phyloP scores from a whole-genome alignment of 1,140 invertebrate genomes.

The Brachionus manjavacas region DNA sequence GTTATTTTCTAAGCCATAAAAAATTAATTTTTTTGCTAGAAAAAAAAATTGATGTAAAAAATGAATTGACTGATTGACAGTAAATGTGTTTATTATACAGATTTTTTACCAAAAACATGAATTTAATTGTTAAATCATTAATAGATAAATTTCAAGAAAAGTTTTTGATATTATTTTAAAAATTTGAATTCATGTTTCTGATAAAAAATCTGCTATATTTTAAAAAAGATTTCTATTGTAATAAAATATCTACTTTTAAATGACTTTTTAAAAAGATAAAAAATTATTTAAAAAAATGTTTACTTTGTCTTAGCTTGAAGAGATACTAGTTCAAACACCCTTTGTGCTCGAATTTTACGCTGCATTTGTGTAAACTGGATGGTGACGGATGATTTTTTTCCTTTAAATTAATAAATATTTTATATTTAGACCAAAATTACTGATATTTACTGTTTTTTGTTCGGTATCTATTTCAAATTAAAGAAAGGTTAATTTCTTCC shows the following conservation, averaged over 20 bases:
- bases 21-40: too few species aligned
- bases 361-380: neutral
- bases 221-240: neutral
- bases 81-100: too few species aligned
- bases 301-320: neutral
- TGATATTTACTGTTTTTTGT: neutral
- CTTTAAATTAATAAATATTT: neutral
- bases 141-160: neutral
- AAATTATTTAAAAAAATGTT: neutral
- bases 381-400: neutral
- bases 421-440: neutral
- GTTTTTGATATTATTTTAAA: neutral
- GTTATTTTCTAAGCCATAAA: too few species aligned
- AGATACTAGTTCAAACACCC: neutral
- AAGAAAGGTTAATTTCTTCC: neutral
- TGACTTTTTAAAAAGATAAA: neutral
- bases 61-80: too few species aligned
- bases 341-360: neutral
- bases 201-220: neutral
- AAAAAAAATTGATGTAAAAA: too few species aligned
- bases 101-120: too few species aligned
- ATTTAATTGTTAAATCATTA: too few species aligned
- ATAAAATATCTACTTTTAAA: neutral
- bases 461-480: neutral
- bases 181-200: neutral